A percentile compares a stretch with the other conserved stretches of the same genome.
These are phyloP conservation scores for Callospermophilus lateralis DNA, from an alignment of 2,113 vertebrate species.

Conservation along the genomic window DNA sequence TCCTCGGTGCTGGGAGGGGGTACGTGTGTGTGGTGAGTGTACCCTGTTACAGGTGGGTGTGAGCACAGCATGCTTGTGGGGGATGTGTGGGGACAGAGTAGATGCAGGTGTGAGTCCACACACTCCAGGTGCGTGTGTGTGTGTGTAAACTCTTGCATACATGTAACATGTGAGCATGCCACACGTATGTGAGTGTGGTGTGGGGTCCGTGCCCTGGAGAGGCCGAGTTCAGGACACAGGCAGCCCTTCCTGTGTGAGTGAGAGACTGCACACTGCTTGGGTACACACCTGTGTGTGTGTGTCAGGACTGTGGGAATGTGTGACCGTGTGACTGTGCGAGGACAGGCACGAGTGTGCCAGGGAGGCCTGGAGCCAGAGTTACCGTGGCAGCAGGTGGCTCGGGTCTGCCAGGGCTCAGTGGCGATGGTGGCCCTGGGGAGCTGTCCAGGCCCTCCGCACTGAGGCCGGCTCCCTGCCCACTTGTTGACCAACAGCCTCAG, in stretches of 20 bases:
- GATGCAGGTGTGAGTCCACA: not conserved
- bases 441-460: not conserved
- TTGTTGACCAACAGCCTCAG: slow-evolving; percentile 60
- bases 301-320: not conserved
- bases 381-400: slow-evolving; percentile 22
- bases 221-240: not conserved
- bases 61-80: not conserved
- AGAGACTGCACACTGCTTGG: accelerated
- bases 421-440: slow-evolving; percentile 68
- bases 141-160: no score
- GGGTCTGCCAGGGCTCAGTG: not conserved
- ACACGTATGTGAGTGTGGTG: no score
- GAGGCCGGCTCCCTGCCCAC: slow-evolving; percentile 45
- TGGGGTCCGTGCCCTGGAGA: not conserved
- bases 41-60: accelerated
- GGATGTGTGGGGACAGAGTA: not conserved
- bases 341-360: accelerated
- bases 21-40: not conserved
- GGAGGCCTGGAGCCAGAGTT: not conserved
- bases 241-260: accelerated
- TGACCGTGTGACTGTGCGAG: not conserved
- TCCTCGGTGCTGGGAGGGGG: not conserved
- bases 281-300: not conserved
- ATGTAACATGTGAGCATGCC: no score
- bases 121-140: not conserved